Evolutionary conservation across 2,113 vertebrate species (phyloP), one percentile per base, ranked within the genome.

Genomic region (Leptobrachium ailaonicum): DNA sequence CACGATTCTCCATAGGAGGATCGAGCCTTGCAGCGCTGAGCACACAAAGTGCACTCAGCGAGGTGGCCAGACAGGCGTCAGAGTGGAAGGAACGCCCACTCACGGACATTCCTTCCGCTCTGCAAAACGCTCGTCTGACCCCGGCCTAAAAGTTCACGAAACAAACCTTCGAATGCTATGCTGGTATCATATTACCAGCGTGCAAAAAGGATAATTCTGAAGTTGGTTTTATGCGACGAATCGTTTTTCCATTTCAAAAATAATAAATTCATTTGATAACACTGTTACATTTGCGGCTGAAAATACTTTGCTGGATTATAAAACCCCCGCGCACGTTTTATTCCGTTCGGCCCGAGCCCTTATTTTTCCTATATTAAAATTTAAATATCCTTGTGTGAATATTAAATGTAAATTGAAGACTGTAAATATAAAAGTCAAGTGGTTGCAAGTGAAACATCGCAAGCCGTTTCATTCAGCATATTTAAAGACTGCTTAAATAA

Each of bases 191-290:
- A 54, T 11, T 50, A 66, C 62, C 4, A 12, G 20, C 20, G 14
- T 4, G 3, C 41, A 66, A 42, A 50, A 66, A 67, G 44, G 63
- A 53, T 76, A 45, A 66, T 75, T 66, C 50, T 12, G 44, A 66
- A 66, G 47, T 50, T 47, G 44, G 62, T 62, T 66, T 66, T 64
- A 62, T 50, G 73, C 44, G 43, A 44, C 62, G 41, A 44, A 66
- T 53, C 66, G 20, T 76, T 62, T 76, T 68, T 68, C 47, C 47
- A 76, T 56, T 76, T 68, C 64, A 68, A 63, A 68, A 68, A 41
- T 50, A 45, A 68, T 76, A 68, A 68, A 76, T 67, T 76, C 20
- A 68, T 76, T 76, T 76, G 45, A 67, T 43, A 68, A 53, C 50
- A 50, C 47, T 45, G 68, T 67, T 53, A 43, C 64, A 43, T 76